Conservation (phyloP, 2,888 invertebrate species). For the Minunthozetes semirufus region DNA sequence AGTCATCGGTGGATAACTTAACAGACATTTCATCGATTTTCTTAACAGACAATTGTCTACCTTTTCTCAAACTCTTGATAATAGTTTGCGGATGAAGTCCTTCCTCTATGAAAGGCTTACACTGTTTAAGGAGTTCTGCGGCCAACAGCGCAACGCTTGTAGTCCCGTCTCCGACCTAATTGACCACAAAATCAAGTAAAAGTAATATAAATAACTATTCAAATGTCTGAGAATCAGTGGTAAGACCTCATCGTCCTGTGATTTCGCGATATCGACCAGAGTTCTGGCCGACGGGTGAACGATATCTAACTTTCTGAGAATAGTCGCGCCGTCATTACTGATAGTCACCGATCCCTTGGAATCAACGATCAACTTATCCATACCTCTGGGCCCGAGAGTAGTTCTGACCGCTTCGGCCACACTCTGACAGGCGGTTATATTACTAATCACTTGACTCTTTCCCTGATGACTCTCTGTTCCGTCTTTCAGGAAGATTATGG, state of each 20-base stretch:
- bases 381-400: slow-evolving; percentile 94
- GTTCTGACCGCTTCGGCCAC: slow-evolving; percentile 95
- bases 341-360: slow-evolving; percentile 80
- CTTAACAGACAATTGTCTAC: slow-evolving; percentile 70
- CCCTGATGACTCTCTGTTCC: slow-evolving; percentile 96
- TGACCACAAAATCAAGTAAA: slow-evolving; percentile 35
- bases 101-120: slow-evolving; percentile 93
- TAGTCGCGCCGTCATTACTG: slow-evolving; percentile 98
- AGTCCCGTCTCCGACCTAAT: slow-evolving; percentile 93
- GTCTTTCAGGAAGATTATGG: slow-evolving; percentile 93
- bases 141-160: slow-evolving; percentile 94
- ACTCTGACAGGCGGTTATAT: slow-evolving; percentile 92
- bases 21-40: slow-evolving; percentile 76
- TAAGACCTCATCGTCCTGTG: slow-evolving; percentile 86
- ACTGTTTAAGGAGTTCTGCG: slow-evolving; percentile 87
- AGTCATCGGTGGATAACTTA: slow-evolving; percentile 46
- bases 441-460: slow-evolving; percentile 87
- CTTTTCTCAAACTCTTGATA: slow-evolving; percentile 77
- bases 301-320: slow-evolving; percentile 94
- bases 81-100: slow-evolving; percentile 87
- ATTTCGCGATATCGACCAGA: slow-evolving; percentile 96
- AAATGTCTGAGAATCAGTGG: background rate
- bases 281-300: slow-evolving; percentile 97
- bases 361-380: slow-evolving; percentile 97
- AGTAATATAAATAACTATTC: background rate